Evolutionary conservation across 2,888 invertebrate species (phyloP), one percentile per base, ranked within the genome.

Genomic region (Euproctis similis): DNA sequence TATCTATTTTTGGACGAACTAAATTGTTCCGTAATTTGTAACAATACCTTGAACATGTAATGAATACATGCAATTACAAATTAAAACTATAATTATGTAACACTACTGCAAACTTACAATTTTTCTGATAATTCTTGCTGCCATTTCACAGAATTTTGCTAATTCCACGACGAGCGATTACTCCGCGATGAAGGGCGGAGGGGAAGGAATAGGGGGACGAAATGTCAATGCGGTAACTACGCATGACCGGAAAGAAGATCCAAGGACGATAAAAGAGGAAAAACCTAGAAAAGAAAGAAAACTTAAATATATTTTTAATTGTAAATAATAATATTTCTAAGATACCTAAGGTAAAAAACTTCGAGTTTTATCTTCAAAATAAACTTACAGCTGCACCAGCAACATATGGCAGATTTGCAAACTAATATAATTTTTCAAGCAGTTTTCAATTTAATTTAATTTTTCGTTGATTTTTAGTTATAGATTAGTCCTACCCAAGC

Each of bases 71-170:
- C 80, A 71, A 54, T 11, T 43, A 44, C 54, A 43, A 56, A 42
- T 46, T 37, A 53, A 54, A 35, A 37, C 51, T 53, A 49, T 53
- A 45, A 45, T 53, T 66, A 52, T 46, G 44, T 50, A 62, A 64
- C 69, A 67, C 53, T 44, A 47, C 59, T 71, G 72, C 55, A 53
- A 74, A 84, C 84, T 84, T 82, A 85, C 85, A 59, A 85, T 81
- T 80, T 82, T 85, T 69, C 80, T 74, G 68, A 85, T 77, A 59
- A 85, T 72, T 81, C 85, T 85, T 61, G 82, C 71, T 66, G 85
- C 85, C 85, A 85, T 85, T 80, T 78, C 80, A 62, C 62, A 56
- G 68, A 68, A 62, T 69, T 68, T 69, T 59, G 54, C 63, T 67
- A 59, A 68, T 62, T 57, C 60, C 59, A 66, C 64, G 66, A 65